Conservation (phyloP, 2,113 vertebrate species). For the Carassius auratus region DNA sequence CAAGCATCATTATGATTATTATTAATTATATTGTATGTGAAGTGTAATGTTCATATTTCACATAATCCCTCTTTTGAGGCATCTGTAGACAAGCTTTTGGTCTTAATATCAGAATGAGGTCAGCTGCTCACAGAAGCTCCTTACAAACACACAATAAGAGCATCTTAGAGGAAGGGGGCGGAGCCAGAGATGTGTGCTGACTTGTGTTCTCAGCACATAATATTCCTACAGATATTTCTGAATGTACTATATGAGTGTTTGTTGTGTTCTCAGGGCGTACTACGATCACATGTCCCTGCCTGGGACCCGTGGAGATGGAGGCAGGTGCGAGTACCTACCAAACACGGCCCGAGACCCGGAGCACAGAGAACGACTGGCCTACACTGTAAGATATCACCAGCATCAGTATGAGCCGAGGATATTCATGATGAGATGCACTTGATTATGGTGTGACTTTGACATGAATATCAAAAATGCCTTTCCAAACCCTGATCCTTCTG, state of each 20-base stretch:
- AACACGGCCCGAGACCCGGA: conserved; percentile 70
- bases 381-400: conserved; percentile 61
- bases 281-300: conserved; percentile 73
- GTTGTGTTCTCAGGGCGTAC: conserved; percentile 63
- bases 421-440: no score
- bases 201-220: neutral
- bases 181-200: neutral
- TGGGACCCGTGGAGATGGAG: conserved; percentile 70
- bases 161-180: neutral
- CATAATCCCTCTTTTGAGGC: no score
- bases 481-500: neutral
- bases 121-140: neutral
- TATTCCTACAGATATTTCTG: neutral
- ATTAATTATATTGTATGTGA: neutral
- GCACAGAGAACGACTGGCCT: conserved; percentile 59
- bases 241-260: neutral
- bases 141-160: no score
- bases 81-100: neutral
- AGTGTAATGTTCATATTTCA: neutral
- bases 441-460: neutral
- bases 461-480: neutral
- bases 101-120: neutral
- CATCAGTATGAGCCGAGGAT: no score
- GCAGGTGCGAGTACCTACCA: conserved; percentile 72
- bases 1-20: neutral